Conservation (phyloP, 2,113 vertebrate genomes). For the Cephalopholis sonnerati region DNA sequence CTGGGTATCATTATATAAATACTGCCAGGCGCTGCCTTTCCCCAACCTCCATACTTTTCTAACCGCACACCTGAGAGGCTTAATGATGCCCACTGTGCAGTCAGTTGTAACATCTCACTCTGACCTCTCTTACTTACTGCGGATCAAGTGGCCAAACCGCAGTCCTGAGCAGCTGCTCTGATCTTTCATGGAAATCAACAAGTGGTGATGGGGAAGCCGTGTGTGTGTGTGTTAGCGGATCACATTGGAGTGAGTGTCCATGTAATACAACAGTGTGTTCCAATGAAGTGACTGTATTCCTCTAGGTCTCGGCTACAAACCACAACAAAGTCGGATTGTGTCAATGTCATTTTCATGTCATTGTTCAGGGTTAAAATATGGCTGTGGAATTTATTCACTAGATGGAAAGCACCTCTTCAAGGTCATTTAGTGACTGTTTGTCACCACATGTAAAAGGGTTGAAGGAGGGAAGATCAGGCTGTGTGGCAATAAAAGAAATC, state of each 20-base stretch:
- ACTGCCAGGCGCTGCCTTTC: constrained; percentile 39
- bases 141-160: constrained; percentile 76
- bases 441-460: background rate
- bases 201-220: constrained; percentile 60
- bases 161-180: constrained; percentile 79
- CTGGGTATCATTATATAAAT: constrained; percentile 68
- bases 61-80: constrained; percentile 70
- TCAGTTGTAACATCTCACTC: constrained; percentile 62
- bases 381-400: constrained; percentile 4
- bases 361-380: background rate
- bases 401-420: constrained; percentile 15
- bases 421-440: background rate
- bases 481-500: constrained; percentile 5
- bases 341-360: background rate
- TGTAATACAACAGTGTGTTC: constrained; percentile 37
- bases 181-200: constrained; percentile 83
- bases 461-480: background rate
- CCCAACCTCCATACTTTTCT: constrained; percentile 49
- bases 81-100: constrained; percentile 60
- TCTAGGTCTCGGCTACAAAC: constrained; percentile 18
- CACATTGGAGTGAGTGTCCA: constrained; percentile 41
- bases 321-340: background rate
- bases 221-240: constrained; percentile 40
- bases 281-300: constrained; percentile 20
- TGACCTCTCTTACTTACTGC: constrained; percentile 72